Percentiles rank a stretch among this genome's conserved stretches.
phyloP scores from a whole-genome alignment of 2,797 vertebrate species.

The Naso thynnoides region DNA sequence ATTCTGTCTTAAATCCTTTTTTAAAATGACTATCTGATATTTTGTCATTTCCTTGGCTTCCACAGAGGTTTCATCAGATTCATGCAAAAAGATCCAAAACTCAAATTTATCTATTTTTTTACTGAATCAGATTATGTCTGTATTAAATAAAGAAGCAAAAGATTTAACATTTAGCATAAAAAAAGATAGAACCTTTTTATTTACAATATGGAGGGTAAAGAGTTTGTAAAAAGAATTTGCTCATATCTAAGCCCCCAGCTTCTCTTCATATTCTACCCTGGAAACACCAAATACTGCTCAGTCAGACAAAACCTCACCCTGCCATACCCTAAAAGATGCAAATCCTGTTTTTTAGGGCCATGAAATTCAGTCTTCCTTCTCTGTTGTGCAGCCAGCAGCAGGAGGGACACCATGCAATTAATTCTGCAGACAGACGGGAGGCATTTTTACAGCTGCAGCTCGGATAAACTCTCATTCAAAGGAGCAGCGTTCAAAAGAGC shows the following conservation, averaged over 20 bases:
- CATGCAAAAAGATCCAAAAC: neutral
- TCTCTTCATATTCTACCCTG: no score
- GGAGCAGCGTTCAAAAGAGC: conserved; percentile 8
- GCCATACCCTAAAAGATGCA: conserved; percentile 1
- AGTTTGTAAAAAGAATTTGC: no score
- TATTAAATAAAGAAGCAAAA: neutral
- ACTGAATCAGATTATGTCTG: neutral
- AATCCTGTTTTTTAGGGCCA: conserved; percentile 30
- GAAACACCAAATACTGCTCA: neutral
- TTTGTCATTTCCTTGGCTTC: neutral
- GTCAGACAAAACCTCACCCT: neutral
- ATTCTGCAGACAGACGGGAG: conserved; percentile 39
- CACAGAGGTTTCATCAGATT: neutral
- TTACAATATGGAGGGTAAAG: no score
- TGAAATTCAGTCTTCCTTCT: conserved; percentile 14
- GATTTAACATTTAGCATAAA: neutral
- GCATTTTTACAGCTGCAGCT: conserved; percentile 37
- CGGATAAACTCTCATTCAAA: conserved; percentile 26
- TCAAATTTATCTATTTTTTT: neutral
- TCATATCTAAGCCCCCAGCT: no score
- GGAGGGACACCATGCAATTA: conserved; percentile 4
- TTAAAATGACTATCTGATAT: fast-evolving
- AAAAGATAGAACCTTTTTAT: no score
- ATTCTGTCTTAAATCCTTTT: neutral
- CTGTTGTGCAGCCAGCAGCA: conserved; percentile 18